These are phyloP conservation scores for Orchesella cincta DNA, from an alignment of 1,140 invertebrate genomes.

Conservation along the genomic window DNA sequence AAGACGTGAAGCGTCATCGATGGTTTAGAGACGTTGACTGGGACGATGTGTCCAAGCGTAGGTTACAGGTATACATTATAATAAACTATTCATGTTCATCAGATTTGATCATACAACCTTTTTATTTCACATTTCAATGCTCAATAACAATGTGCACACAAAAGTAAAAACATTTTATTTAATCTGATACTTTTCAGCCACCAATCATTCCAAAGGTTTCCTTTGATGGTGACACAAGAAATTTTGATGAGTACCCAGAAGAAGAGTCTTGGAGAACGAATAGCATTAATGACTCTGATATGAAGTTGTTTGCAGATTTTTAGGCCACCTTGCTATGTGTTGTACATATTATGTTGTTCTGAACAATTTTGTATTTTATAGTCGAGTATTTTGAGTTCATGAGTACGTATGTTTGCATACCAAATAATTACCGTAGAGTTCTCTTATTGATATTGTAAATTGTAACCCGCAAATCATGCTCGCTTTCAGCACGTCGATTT, in stretches of 20 bases:
- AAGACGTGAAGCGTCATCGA: slow-evolving; percentile 89
- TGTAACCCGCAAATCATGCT: too few relatives aligned
- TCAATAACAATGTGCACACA: neutral
- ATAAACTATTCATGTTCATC: neutral
- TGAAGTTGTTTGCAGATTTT: slow-evolving; percentile 86
- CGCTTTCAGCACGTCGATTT: too few relatives aligned
- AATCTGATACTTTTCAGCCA: slow-evolving; percentile 63
- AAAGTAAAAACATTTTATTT: neutral
- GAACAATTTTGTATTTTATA: too few relatives aligned
- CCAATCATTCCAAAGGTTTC: slow-evolving; percentile 88
- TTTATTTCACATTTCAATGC: neutral
- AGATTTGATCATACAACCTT: neutral
- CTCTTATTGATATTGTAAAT: too few relatives aligned
- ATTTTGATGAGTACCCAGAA: slow-evolving; percentile 67
- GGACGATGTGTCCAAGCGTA: slow-evolving; percentile 79
- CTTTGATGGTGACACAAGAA: slow-evolving; percentile 88
- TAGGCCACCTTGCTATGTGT: too few relatives aligned
- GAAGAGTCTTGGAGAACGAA: slow-evolving; percentile 76
- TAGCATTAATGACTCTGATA: slow-evolving; percentile 73
- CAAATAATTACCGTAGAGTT: too few relatives aligned
- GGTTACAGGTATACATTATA: slow-evolving; percentile 66
- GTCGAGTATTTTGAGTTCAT: too few relatives aligned
- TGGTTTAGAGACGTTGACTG: slow-evolving; percentile 94
- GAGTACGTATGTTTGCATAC: too few relatives aligned
- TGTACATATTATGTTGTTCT: too few relatives aligned